Evolutionary conservation across 2,888 invertebrate species (phyloP).

Genomic region (Perizoma affinitatum): DNA sequence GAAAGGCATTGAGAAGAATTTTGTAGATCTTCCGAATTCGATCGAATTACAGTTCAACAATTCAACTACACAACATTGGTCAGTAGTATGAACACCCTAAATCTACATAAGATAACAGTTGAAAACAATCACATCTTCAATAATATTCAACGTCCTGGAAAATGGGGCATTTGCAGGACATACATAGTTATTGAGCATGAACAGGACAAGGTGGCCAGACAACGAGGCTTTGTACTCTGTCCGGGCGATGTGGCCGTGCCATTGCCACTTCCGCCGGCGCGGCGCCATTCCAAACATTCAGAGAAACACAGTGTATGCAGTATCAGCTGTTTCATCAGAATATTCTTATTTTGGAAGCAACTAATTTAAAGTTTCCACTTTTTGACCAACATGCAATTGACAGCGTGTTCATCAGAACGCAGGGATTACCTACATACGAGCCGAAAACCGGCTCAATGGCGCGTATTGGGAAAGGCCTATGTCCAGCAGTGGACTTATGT

Average conservation of each 20-base stretch:
- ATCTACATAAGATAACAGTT: constrained; percentile 9
- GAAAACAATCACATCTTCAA: constrained; percentile 9
- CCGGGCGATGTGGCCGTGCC: constrained; percentile 56
- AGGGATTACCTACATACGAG: too few relatives aligned
- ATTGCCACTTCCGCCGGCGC: constrained; percentile 79
- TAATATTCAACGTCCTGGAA: constrained; percentile 26
- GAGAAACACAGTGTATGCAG: constrained; percentile 3
- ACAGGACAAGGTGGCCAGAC: constrained; percentile 42
- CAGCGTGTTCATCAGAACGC: too few relatives aligned
- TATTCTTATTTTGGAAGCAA: too few relatives aligned
- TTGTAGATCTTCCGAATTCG: not conserved
- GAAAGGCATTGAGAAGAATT: not conserved
- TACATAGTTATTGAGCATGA: constrained; percentile 20
- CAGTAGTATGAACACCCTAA: not conserved
- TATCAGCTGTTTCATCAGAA: too few relatives aligned
- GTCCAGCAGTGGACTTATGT: too few relatives aligned
- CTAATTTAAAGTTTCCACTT: too few relatives aligned
- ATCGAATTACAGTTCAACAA: not conserved
- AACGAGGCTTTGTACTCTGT: constrained; percentile 56
- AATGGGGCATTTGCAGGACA: constrained; percentile 20
- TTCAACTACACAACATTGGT: not conserved
- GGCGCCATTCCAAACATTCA: constrained; percentile 75
- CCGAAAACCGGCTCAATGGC: too few relatives aligned
- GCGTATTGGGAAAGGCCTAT: too few relatives aligned
- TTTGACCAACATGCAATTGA: too few relatives aligned